Percentiles rank a stretch among this genome's conserved stretches.
Conservation (phyloP, 53 echinoderm and acorn worm genomes). For the Stichopus horrens region DNA sequence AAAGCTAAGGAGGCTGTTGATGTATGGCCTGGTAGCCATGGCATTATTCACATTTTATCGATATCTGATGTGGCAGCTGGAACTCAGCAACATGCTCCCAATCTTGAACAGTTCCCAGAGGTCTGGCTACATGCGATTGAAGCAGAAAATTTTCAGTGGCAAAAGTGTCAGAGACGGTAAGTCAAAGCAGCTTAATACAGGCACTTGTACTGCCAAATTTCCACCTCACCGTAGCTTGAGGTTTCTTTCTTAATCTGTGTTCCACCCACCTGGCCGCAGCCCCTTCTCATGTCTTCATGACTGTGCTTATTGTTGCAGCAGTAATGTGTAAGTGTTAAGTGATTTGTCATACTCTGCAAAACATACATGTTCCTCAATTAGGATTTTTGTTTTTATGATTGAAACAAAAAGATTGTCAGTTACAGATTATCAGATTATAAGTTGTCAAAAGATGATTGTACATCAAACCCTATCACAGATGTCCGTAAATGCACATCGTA, state of each 20-base stretch:
- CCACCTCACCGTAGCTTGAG: not conserved
- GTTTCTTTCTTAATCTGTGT: not conserved
- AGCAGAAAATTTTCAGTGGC: slow-evolving; percentile 7
- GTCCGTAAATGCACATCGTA: too few relatives aligned
- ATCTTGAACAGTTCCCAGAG: slow-evolving; percentile 19
- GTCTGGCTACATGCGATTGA: not conserved
- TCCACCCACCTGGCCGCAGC: too few relatives aligned
- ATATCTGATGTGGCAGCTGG: slow-evolving; percentile 38
- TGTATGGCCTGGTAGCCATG: slow-evolving; percentile 1
- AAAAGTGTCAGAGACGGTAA: not conserved
- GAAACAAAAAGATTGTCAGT: too few relatives aligned
- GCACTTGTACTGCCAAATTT: not conserved
- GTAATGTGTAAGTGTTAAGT: too few relatives aligned
- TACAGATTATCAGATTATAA: too few relatives aligned
- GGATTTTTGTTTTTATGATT: too few relatives aligned
- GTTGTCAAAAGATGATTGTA: too few relatives aligned
- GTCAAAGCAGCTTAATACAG: not conserved
- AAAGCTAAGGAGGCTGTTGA: slow-evolving; percentile 6
- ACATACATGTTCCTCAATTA: too few relatives aligned
- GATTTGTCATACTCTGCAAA: too few relatives aligned
- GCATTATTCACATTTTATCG: slow-evolving; percentile 5
- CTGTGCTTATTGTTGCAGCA: not conserved
- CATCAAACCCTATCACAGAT: too few relatives aligned
- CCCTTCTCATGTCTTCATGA: too few relatives aligned
- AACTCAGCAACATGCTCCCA: slow-evolving; percentile 12